phyloP scores from a whole-genome alignment of 35 echinoderm and acorn worm genomes.

The Lytechinus variegatus region DNA sequence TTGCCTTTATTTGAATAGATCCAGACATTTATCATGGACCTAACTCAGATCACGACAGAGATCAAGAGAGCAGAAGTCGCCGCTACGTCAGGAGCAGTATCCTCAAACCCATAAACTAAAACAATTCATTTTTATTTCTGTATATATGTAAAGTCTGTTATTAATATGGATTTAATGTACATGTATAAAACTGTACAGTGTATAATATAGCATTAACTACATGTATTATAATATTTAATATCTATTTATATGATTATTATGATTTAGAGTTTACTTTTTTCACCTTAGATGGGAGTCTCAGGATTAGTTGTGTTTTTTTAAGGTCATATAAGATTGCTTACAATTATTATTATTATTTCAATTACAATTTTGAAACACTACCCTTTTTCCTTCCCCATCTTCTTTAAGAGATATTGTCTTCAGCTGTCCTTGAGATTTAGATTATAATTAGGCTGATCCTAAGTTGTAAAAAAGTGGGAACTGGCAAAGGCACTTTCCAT shows the following conservation, averaged over 20 bases:
- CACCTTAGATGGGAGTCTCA: too few species aligned
- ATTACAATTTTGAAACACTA: too few species aligned
- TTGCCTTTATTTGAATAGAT: conserved; percentile 57
- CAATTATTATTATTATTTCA: too few species aligned
- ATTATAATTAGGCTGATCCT: too few species aligned
- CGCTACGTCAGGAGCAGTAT: conserved; percentile 64
- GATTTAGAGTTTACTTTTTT: neutral
- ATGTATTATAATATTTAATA: neutral
- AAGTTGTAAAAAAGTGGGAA: too few species aligned
- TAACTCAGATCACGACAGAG: conserved; percentile 98
- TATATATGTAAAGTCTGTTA: neutral
- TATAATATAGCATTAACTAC: neutral
- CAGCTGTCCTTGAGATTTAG: too few species aligned
- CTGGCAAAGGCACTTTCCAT: too few species aligned
- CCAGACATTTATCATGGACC: conserved; percentile 99
- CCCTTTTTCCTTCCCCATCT: too few species aligned
- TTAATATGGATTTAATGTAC: neutral
- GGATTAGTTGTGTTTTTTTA: too few species aligned
- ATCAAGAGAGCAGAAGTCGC: conserved; percentile 93
- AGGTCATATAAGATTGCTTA: too few species aligned
- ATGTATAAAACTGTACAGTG: neutral
- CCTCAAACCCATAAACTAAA: conserved; percentile 33
- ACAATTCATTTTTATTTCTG: conserved; percentile 15
- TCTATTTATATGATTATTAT: neutral
- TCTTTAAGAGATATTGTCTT: too few species aligned